Conservation (phyloP, 2,113 vertebrate species). For the Nothocercus nigrocapillus region DNA sequence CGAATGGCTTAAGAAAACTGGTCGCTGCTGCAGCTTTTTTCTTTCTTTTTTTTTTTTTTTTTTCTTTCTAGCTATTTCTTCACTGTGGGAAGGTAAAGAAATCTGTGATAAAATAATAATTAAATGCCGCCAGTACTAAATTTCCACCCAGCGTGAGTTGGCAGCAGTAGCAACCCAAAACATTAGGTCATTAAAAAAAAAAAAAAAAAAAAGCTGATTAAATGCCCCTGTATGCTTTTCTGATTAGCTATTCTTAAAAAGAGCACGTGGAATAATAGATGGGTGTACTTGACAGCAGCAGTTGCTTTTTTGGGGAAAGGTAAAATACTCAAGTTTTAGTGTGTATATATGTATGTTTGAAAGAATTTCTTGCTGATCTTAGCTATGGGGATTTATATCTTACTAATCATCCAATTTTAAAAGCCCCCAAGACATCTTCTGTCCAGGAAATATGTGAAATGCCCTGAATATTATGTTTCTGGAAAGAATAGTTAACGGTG, state of each 20-base stretch:
- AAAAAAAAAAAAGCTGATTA: conserved; percentile 60
- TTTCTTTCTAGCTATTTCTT: conserved; percentile 67
- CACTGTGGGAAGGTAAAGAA: conserved; percentile 80
- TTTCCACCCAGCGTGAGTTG: conserved; percentile 78
- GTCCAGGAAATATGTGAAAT: conserved; percentile 25
- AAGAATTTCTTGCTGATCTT: conserved; percentile 66
- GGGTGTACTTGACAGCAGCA: conserved; percentile 74
- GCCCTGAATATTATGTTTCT: neutral
- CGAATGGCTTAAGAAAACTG: conserved; percentile 61
- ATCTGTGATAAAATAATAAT: conserved; percentile 83
- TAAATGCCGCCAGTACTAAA: conserved; percentile 82
- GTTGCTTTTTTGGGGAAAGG: conserved; percentile 65
- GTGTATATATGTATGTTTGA: conserved; percentile 6
- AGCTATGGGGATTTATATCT: conserved; percentile 34
- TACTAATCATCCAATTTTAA: conserved; percentile 13
- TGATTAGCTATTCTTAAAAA: conserved; percentile 75
- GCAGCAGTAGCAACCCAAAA: conserved; percentile 75
- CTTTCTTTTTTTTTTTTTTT: neutral
- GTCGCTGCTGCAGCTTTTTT: conserved; percentile 24
- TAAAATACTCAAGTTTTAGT: conserved; percentile 47
- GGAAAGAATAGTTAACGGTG: conserved; percentile 12
- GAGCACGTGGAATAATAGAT: conserved; percentile 72
- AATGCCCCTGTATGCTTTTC: conserved; percentile 75
- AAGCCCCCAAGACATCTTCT: neutral
- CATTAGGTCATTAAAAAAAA: conserved; percentile 77